Evolutionary conservation across 1,140 invertebrate species (phyloP), one percentile per base, ranked within the genome.

Genomic region (Zophobas atratus): DNA sequence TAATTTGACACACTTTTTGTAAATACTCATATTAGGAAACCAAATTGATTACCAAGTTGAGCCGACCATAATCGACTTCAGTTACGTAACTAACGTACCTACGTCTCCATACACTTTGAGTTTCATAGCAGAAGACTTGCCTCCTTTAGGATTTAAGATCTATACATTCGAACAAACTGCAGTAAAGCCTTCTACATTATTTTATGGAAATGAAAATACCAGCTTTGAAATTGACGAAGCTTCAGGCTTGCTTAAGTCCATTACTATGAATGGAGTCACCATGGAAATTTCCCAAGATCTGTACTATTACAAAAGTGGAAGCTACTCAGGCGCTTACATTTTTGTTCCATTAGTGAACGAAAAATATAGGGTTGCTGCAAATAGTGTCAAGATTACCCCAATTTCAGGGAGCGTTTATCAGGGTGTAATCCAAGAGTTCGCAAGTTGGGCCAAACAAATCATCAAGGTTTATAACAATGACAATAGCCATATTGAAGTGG

Each of bases 261-360:
- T 95, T 63, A 88, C 90, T 46, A 56, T 86, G 34, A 86, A 90
- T 79, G 87, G 86, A 71, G 77, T 80, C 2, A 85, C 84, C 51
- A 80, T 90, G 1, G 81, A 83, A 6, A 70, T 95, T 0, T 85
- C 85, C 0, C 95, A 97, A 84, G 90, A 91, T 20, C 93, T 96
- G 81, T 88, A 90, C 49, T 95, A 92, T 84, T 98, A 97, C 84
- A 86, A 89, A 75, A 92, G 89, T 20, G 89, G 89, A 77, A 84
- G 92, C 57, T 91, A 93, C 0, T 94, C 94, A 0, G 95, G 95
- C 0, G 95, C 96, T 0, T 97, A 97, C 81, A 93, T 96, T 71
- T 97, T 97, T 85, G 89, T 95, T 53, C 95, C 95, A n/a, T 36
- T 46, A 3, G 60, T 43, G 1, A 67, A 67, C 39, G n/a, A 67